Evolutionary conservation across 2,888 invertebrate species (phyloP).

Genomic region (Xylota sylvarum): DNA sequence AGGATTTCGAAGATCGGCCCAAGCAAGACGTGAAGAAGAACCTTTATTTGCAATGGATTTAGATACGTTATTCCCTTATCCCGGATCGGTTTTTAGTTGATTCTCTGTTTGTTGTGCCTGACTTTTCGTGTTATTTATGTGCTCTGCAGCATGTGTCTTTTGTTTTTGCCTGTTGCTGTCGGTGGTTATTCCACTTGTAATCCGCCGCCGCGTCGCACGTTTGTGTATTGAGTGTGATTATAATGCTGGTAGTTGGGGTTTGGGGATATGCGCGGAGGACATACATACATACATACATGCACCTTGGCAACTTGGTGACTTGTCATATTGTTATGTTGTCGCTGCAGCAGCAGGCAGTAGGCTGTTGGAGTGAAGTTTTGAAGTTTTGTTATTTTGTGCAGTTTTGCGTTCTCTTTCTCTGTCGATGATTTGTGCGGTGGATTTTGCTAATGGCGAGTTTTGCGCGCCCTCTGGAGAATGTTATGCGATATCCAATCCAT

Average conservation of each 20-base stretch:
- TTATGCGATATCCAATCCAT: slow-evolving; percentile 38
- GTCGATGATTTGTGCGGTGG: slow-evolving; percentile 60
- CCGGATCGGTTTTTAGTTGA: slow-evolving; percentile 63
- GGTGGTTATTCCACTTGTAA: slow-evolving; percentile 73
- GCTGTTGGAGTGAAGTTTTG: slow-evolving; percentile 45
- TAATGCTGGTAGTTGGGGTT: slow-evolving; percentile 22
- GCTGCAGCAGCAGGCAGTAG: slow-evolving; percentile 32
- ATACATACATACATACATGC: too few species aligned
- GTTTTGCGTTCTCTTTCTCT: slow-evolving; percentile 31
- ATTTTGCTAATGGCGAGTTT: slow-evolving; percentile 59
- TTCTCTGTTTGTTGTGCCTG: slow-evolving; percentile 68
- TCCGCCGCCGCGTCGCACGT: slow-evolving; percentile 44
- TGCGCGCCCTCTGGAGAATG: slow-evolving; percentile 44
- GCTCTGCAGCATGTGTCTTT: slow-evolving; percentile 67
- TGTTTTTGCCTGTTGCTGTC: slow-evolving; percentile 62
- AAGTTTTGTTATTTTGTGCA: slow-evolving; percentile 16
- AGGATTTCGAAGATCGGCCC: slow-evolving; percentile 34
- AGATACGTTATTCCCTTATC: slow-evolving; percentile 70
- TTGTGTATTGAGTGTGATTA: slow-evolving; percentile 60
- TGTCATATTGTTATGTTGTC: slow-evolving; percentile 74
- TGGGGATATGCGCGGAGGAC: slow-evolving; percentile 45
- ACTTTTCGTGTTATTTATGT: slow-evolving; percentile 67
- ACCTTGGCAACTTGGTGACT: slow-evolving; percentile 72
- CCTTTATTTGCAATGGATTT: slow-evolving; percentile 66
- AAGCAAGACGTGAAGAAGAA: slow-evolving; percentile 22